Evolutionary conservation across 2,797 vertebrate species (phyloP), one percentile per base, ranked within the genome.

Genomic region (Neosilurus hyrtlii): DNA sequence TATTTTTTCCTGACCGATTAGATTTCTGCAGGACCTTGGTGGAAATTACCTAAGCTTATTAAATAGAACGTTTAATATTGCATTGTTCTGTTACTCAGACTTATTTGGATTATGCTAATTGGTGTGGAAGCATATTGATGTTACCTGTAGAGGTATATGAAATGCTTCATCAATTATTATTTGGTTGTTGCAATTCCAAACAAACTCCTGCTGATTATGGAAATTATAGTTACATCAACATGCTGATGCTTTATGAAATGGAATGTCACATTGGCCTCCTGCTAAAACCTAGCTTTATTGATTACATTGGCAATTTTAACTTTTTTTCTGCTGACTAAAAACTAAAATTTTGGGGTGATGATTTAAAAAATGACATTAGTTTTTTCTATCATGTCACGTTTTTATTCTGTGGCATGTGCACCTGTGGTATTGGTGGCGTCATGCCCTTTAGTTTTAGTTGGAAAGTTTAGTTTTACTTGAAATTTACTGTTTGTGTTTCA

Each of bases 221-320:
- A 83, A 87, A 74, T 43, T 24, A 61, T 81, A 43, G 68, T 87
- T 86, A 74, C 81, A 52, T 11, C 62, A 79, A 76, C 71, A 49
- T 22, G 18, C 11, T 9, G 56, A 20, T 70, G 56, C 85, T 82
- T 83, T 49, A 72, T 80, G 63, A 67, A 75, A 80, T 78, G 77
- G 80, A 73, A 84, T 66, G 81, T 81, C 76, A 43, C 76, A 76
- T 84, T 84, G 65, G 68, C 78, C 77, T 84, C 22, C 35, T 1
- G 14, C 79, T 83, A 82, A 85, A 78, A 59, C 18, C 71, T 75
- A 37, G 22, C 72, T 78, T 83, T 82, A 88, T 73, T 83, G 76
- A 59, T 43, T 57, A 30, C 30, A 30, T 2, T 30, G 30, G 30
- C 30, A 1, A 30, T 30, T 30, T 30, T 30, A 30, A 30, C 30